Evolutionary conservation across 2,113 vertebrate genomes (phyloP).

Genomic region (Eulemur macaco): DNA sequence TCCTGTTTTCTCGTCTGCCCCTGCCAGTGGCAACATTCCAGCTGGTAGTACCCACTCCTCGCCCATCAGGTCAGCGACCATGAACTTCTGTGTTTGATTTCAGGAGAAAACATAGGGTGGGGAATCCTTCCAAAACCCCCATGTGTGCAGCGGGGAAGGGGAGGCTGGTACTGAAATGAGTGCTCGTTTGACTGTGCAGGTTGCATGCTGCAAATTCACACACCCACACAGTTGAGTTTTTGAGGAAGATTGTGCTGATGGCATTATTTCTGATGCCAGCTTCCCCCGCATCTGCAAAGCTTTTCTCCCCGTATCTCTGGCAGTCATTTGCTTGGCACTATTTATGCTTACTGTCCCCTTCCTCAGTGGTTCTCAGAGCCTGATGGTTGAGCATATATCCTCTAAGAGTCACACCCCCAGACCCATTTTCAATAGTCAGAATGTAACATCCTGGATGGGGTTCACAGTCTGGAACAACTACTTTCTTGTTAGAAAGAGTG

Average conservation of each 20-base stretch:
- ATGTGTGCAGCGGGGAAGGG: neutral
- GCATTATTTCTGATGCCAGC: slow-evolving; percentile 38
- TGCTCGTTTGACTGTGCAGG: neutral
- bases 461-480: slow-evolving; percentile 62
- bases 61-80: slow-evolving; percentile 66
- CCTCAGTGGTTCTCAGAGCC: neutral
- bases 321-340: neutral
- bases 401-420: neutral
- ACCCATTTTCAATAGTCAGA: slow-evolving; percentile 49
- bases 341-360: neutral
- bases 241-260: neutral
- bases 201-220: slow-evolving; percentile 50
- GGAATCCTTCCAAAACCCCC: neutral
- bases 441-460: slow-evolving; percentile 5
- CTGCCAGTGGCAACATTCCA: slow-evolving; percentile 79
- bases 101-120: slow-evolving; percentile 42
- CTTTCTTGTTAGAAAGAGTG: slow-evolving; percentile 68
- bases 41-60: slow-evolving; percentile 77
- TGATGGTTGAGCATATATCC: neutral
- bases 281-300: slow-evolving; percentile 41
- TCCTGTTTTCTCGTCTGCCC: slow-evolving; percentile 72
- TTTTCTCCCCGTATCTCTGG: neutral
- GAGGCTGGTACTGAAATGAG: neutral
- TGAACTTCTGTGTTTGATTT: slow-evolving; percentile 19
- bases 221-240: slow-evolving; percentile 16